Evolutionary conservation across 2,888 invertebrate species (phyloP).

Genomic region (Netelia fuscicornis): DNA sequence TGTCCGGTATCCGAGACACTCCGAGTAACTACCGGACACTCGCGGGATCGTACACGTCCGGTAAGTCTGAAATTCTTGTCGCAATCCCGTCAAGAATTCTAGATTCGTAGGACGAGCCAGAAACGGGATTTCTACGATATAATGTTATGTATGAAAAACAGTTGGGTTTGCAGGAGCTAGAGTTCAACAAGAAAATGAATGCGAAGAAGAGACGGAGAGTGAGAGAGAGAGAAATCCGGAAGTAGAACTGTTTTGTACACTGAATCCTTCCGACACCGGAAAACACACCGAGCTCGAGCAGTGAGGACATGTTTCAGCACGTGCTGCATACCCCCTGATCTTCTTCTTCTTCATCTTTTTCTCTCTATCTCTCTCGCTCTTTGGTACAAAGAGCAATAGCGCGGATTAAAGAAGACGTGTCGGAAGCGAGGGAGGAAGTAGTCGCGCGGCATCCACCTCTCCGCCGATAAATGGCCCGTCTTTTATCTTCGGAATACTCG

Average conservation of each 20-base stretch:
- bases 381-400: conserved; percentile 1
- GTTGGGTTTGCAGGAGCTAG: neutral
- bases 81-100: no score
- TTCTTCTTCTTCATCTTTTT: conserved; percentile 1
- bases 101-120: no score
- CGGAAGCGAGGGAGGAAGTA: conserved; percentile 54
- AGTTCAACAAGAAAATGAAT: conserved; percentile 26
- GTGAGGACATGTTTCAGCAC: conserved; percentile 29
- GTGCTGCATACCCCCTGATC: conserved; percentile 39
- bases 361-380: no score
- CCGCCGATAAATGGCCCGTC: conserved; percentile 61
- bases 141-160: no score
- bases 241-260: conserved; percentile 18
- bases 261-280: conserved; percentile 9
- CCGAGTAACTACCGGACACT: no score
- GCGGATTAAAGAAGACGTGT: conserved; percentile 60
- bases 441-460: conserved; percentile 22
- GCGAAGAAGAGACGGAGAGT: neutral
- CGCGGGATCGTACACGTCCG: no score
- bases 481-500: conserved; percentile 60
- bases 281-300: conserved; percentile 24
- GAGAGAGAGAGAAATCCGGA: neutral
- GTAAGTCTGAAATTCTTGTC: no score
- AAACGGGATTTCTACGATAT: no score
- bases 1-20: no score